These are phyloP conservation scores for Mastomys coucha DNA, from an alignment of 2,113 vertebrate species.

Conservation along the genomic window DNA sequence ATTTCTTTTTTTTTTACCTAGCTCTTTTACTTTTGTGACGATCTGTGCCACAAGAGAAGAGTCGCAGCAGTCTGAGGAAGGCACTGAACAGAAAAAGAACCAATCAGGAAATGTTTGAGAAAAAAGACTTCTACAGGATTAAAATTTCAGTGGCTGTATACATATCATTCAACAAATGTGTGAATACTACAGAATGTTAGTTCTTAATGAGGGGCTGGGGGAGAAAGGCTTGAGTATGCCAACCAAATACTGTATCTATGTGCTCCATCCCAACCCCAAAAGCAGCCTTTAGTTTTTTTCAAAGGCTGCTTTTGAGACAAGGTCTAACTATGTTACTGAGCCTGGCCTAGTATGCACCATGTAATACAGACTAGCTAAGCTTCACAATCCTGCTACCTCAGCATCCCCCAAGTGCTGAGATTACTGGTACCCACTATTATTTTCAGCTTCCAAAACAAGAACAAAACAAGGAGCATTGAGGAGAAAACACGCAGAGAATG, in stretches of 20 bases:
- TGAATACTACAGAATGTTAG: background rate
- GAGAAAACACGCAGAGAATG: background rate
- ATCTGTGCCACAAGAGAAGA: conserved; percentile 92
- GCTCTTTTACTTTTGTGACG: conserved; percentile 94
- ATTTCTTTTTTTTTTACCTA: conserved; percentile 89
- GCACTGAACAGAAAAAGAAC: conserved; percentile 86
- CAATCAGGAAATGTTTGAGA: background rate
- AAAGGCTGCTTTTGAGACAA: background rate
- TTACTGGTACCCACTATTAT: background rate
- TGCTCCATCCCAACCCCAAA: background rate
- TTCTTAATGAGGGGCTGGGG: background rate
- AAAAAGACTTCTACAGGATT: background rate
- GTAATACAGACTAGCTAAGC: background rate
- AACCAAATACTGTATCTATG: background rate
- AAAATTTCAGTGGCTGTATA: background rate
- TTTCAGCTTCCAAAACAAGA: background rate
- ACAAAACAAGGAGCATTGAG: background rate
- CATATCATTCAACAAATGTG: conserved; percentile 25
- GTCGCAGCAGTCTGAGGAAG: conserved; percentile 92
- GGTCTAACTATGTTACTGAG: background rate
- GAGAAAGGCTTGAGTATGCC: background rate
- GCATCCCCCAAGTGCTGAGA: background rate
- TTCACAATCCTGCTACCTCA: background rate
- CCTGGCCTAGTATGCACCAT: background rate
- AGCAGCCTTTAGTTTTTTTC: background rate